Evolutionary conservation across 2,888 invertebrate species (phyloP).

Genomic region (Lycocerus yunnanus): DNA sequence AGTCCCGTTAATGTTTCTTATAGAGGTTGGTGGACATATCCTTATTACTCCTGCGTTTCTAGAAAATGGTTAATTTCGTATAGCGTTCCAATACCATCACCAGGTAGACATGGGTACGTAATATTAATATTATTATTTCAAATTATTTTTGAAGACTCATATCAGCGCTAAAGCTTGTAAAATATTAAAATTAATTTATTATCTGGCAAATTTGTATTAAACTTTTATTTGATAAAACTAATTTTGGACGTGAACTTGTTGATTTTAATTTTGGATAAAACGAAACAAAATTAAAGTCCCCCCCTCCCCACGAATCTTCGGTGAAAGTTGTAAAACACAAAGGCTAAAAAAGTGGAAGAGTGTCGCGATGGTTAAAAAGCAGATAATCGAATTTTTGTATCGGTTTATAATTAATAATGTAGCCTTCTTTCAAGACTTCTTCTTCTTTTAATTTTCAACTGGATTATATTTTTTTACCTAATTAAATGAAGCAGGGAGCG

Average conservation of each 20-base stretch:
- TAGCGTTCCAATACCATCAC: slow-evolving; percentile 69
- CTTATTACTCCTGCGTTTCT: slow-evolving; percentile 82
- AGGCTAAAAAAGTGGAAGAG: too few relatives aligned
- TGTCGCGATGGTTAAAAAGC: too few relatives aligned
- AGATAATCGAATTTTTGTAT: too few relatives aligned
- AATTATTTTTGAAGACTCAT: not conserved
- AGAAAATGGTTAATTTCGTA: slow-evolving; percentile 85
- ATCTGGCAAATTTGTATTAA: not conserved
- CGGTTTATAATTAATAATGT: too few relatives aligned
- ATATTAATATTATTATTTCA: not conserved
- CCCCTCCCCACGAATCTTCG: too few relatives aligned
- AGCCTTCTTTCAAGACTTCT: too few relatives aligned
- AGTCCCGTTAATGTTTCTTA: slow-evolving; percentile 66
- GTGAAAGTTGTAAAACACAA: too few relatives aligned
- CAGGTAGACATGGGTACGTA: slow-evolving; percentile 59
- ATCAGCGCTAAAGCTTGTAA: not conserved
- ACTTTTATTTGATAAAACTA: not conserved
- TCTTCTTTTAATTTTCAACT: too few relatives aligned
- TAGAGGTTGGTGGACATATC: slow-evolving; percentile 86
- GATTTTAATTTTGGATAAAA: not conserved
- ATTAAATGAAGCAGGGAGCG: too few relatives aligned
- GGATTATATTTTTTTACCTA: too few relatives aligned
- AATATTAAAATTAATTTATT: not conserved
- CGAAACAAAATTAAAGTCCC: too few relatives aligned
- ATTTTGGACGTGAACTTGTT: not conserved